Evolutionary conservation across 2,113 vertebrate genomes (phyloP).

Genomic region (Chaetodon auriga): DNA sequence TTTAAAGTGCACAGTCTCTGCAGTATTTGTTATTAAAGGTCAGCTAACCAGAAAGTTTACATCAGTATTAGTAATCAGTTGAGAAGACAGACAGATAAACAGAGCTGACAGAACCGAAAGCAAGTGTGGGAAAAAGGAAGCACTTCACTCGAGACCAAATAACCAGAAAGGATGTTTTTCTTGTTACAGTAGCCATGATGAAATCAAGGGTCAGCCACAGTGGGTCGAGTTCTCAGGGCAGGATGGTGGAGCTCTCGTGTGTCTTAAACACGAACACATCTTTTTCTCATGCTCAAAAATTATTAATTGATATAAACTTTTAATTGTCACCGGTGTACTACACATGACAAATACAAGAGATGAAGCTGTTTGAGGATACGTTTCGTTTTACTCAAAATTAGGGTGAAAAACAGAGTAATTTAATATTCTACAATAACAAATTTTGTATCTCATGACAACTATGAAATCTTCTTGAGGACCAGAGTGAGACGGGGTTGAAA

Average conservation of each 20-base stretch:
- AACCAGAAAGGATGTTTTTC: conserved; percentile 27
- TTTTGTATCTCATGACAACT: no score
- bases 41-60: neutral
- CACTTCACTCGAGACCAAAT: conserved; percentile 29
- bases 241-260: neutral
- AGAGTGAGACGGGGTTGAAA: no score
- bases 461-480: no score
- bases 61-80: neutral
- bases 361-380: neutral
- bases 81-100: neutral
- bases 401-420: neutral
- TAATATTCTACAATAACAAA: neutral
- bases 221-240: conserved; percentile 7
- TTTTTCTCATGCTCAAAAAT: neutral
- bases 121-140: conserved; percentile 52
- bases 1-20: neutral
- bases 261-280: neutral
- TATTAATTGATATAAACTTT: neutral
- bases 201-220: conserved; percentile 32
- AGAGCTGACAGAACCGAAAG: neutral
- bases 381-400: neutral
- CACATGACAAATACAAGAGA: neutral
- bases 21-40: neutral
- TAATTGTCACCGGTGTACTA: neutral
- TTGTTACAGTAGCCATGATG: conserved; percentile 11